Base-by-base conservation (phyloP, 1,140 invertebrate species). In the Pentalonia nigronervosa region DNA sequence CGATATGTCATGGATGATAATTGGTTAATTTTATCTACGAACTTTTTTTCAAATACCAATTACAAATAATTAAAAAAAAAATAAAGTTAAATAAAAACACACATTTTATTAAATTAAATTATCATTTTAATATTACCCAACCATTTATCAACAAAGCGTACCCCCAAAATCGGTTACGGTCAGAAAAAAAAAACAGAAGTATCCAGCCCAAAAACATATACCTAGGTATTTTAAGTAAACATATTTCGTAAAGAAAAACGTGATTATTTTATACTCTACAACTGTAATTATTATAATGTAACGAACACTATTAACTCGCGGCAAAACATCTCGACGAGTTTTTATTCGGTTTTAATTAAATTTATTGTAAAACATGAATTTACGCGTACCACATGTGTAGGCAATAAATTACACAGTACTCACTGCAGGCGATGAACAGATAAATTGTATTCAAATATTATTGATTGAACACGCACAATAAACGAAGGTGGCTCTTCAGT, bases 261-360 rank as follows among this genome's bases (percentile, higher is more conserved):
- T 11, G 9, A 67, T 30, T 67, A n/a, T n/a, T 23, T 7, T 56
- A 25, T 9, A 56, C 8, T 25, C 11, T 50, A 53, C 50, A 4
- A 53, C 1, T 76, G n/a, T 0, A n/a, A 76, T 76, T 14, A 60
- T 30, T 60, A 25, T 50, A 25, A 17, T 60, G 23, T 56, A n/a
- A n/a, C n/a, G n/a, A 67, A 67, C 60, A 76, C n/a, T 76, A 76
- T n/a, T 2, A 30, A 17, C 60, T n/a, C 11, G 11, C 60, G 3
- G 14, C 30, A 4, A n/a, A 67, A 67, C 11, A n/a, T 1, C 60
- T 76, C n/a, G 14, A n/a, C 14, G n/a, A 17, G 60, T 30, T 76
- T 67, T 17, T 67, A n/a, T 87, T 87, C 47, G 45, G 83, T 87
- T 87, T 48, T 47, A 48, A 87, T 30, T 87, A 48, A 84, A 84